A percentile compares a stretch with the other conserved stretches of the same genome.
phyloP scores from a whole-genome alignment of 2,888 invertebrate genomes.

The Diplazon laetatorius region DNA sequence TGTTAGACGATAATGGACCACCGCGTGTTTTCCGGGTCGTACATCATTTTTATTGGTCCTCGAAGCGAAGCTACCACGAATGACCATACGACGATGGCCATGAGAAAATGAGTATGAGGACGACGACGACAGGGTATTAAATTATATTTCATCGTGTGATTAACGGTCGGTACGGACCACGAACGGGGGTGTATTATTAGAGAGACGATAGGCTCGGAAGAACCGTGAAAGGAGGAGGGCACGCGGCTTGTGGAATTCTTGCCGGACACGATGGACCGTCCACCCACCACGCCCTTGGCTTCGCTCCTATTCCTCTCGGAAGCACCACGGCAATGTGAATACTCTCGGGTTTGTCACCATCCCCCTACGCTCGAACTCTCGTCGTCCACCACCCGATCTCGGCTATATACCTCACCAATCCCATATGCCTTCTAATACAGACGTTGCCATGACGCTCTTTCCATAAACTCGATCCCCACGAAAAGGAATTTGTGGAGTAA shows the following conservation, averaged over 20 bases:
- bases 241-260: conserved; percentile 68
- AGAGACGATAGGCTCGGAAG: conserved; percentile 57
- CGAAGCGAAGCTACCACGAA: conserved; percentile 19
- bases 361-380: conserved; percentile 52
- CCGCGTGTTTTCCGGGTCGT: conserved; percentile 70
- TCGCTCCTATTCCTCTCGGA: conserved; percentile 40
- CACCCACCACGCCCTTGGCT: conserved; percentile 52
- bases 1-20: conserved; percentile 15
- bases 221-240: conserved; percentile 29
- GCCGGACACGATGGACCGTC: conserved; percentile 68
- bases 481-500: conserved; percentile 26
- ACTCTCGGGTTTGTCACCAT: conserved; percentile 44
- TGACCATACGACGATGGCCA: conserved; percentile 16
- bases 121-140: conserved; percentile 72
- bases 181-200: conserved; percentile 72
- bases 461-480: too few species aligned
- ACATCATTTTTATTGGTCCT: conserved; percentile 73
- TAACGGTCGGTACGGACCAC: conserved; percentile 67
- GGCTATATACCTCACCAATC: conserved; percentile 33
- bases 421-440: too few species aligned
- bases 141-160: conserved; percentile 75
- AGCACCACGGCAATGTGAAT: conserved; percentile 49
- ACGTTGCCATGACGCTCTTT: too few species aligned
- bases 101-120: conserved; percentile 53
- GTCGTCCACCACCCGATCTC: conserved; percentile 28